Percentiles rank a stretch among this genome's conserved stretches.
These are phyloP conservation scores for Hoplostethus mediterraneus DNA, from an alignment of 2,797 vertebrate genomes.

Conservation along the genomic window DNA sequence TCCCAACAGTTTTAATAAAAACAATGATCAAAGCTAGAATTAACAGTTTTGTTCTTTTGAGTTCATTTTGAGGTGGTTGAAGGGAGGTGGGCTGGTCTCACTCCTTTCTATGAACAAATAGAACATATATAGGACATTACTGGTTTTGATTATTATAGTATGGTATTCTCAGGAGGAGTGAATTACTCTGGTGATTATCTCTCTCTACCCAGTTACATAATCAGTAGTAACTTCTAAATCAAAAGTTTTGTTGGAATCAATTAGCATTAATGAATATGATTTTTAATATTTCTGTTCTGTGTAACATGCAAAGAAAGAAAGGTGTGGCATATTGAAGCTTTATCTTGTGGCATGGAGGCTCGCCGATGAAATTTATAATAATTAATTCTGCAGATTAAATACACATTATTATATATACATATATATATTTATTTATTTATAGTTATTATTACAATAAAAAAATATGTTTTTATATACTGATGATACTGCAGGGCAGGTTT, in stretches of 20 bases:
- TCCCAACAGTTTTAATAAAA: slow-evolving; percentile 72
- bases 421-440: too few relatives aligned
- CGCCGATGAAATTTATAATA: slow-evolving; percentile 4
- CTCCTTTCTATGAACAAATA: slow-evolving; percentile 69
- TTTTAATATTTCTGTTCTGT: slow-evolving; percentile 16
- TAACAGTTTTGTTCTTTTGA: slow-evolving; percentile 75
- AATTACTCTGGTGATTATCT: slow-evolving; percentile 41
- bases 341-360: slow-evolving; percentile 22
- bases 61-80: slow-evolving; percentile 56
- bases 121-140: slow-evolving; percentile 73
- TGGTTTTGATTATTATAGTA: slow-evolving; percentile 64
- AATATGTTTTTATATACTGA: slow-evolving; percentile 1
- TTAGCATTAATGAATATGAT: slow-evolving; percentile 58
- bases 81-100: slow-evolving; percentile 56
- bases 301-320: slow-evolving; percentile 31
- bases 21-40: slow-evolving; percentile 79
- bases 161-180: slow-evolving; percentile 58
- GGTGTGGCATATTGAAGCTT: slow-evolving; percentile 14
- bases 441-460: neutral
- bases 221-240: slow-evolving; percentile 47
- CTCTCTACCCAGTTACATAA: slow-evolving; percentile 43
- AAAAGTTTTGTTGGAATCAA: slow-evolving; percentile 65
- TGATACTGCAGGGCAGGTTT: slow-evolving; percentile 5
- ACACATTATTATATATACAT: neutral
- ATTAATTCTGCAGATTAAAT: neutral